Evolutionary conservation across 2,888 invertebrate genomes (phyloP).

Genomic region (Prosopocoilus inquinatus): DNA sequence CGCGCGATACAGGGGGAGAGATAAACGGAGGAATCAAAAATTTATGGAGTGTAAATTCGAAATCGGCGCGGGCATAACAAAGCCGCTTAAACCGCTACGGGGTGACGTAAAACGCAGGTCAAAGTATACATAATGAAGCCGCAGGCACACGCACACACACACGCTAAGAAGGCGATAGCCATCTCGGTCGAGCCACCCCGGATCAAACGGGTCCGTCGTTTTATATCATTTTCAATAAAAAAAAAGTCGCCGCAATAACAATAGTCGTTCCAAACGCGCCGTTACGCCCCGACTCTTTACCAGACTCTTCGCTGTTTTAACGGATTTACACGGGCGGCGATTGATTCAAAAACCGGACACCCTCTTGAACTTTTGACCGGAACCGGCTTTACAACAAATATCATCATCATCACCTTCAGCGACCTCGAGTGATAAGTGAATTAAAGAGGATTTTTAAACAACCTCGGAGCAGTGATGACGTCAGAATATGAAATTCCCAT

Average conservation of each 20-base stretch:
- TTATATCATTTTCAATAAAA: constrained; percentile 19
- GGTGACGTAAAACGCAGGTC: constrained; percentile 30
- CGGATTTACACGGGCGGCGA: too few relatives aligned
- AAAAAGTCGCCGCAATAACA: background rate
- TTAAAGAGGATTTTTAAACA: too few relatives aligned
- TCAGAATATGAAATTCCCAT: too few relatives aligned
- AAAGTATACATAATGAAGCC: constrained; percentile 33
- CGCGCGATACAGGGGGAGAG: constrained; percentile 8
- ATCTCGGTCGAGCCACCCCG: constrained; percentile 11
- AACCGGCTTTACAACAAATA: too few relatives aligned
- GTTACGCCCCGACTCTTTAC: too few relatives aligned
- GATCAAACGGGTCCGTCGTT: constrained; percentile 15
- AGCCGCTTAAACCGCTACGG: constrained; percentile 31
- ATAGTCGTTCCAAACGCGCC: too few relatives aligned
- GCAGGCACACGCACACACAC: constrained; percentile 9
- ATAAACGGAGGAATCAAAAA: constrained; percentile 34
- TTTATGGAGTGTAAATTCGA: constrained; percentile 35
- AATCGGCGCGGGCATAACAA: constrained; percentile 32
- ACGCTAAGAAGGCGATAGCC: constrained; percentile 7
- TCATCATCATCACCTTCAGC: too few relatives aligned
- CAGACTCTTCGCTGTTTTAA: too few relatives aligned
- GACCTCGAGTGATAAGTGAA: too few relatives aligned
- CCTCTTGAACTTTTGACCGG: too few relatives aligned
- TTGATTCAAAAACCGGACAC: too few relatives aligned
- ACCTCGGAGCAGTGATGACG: too few relatives aligned